Conservation (phyloP, 2,113 vertebrate genomes). For the Chamaetylas fuelleborni region DNA sequence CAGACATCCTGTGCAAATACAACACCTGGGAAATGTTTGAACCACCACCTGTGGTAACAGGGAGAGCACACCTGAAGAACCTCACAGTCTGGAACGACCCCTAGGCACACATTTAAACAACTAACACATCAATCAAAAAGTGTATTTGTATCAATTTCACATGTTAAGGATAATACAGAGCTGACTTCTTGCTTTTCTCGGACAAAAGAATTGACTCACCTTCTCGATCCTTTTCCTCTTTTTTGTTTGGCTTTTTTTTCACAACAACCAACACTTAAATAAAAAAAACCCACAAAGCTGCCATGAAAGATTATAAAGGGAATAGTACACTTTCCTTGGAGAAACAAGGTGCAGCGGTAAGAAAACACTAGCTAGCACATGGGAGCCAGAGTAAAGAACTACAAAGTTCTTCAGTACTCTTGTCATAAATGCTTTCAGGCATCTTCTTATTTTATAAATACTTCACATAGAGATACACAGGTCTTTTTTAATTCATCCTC, state of each 20-base stretch:
- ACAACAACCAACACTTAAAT: background rate
- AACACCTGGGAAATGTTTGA: background rate
- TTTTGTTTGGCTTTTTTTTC: background rate
- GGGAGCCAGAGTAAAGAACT: background rate
- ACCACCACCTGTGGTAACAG: background rate
- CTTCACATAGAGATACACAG: rapidly evolving
- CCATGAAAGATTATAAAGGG: background rate
- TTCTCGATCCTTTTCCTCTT: background rate
- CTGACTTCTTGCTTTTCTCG: background rate
- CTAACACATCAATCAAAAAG: rapidly evolving
- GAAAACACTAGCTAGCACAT: background rate
- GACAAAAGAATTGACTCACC: background rate
- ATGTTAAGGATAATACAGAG: background rate
- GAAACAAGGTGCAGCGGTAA: background rate
- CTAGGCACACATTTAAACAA: background rate
- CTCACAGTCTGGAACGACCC: background rate
- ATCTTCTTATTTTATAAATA: background rate
- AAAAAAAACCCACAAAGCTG: background rate
- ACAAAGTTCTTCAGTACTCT: background rate
- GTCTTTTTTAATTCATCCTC: background rate
- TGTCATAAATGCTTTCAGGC: background rate
- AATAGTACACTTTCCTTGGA: background rate
- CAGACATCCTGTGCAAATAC: background rate
- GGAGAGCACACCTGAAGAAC: background rate
- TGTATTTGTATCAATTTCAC: background rate